Evolutionary conservation across 2,888 invertebrate species (phyloP), one percentile per base, ranked within the genome.

Genomic region (Cataglyphis albicans): DNA sequence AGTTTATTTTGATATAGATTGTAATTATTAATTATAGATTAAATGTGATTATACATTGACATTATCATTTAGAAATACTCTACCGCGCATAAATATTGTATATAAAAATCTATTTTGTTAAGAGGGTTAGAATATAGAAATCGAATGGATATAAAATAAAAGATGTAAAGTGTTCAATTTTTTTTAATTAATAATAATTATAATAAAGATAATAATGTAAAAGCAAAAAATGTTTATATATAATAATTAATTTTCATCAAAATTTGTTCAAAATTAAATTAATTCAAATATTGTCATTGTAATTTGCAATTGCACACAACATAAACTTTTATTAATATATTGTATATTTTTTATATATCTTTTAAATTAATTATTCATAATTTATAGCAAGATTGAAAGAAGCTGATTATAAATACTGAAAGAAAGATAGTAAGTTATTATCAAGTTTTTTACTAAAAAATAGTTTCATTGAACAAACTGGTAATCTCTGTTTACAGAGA

Each of bases 311-410:
- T 52, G n/a, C 1, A 48, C 0, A 6, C 7, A 32, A 35, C 21
- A 68, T 68, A 32, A 68, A 52, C 3, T n/a, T 67, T 10, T 68
- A n/a, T 70, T 35, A 35, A 68, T 68, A 52, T 52, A 18, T 68
- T 12, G 12, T 44, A n/a, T 12, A 29, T 32, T 48, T n/a, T 67
- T 57, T 29, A 6, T 12, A 48, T 29, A 25, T 25, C 29, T 67
- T n/a, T 18, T 32, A 12, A 52, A 68, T 68, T 12, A 10, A 12
- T 21, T 15, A 55, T 52, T 68, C 1, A 29, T 52, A 68, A 7
- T 68, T 68, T 1, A 1, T 12, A 3, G n/a, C 10, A 32, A 48
- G 15, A 68, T 48, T 29, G 6, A 41, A 52, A 70, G 21, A 52
- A 70, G 3, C 32, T 25, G 52, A 52, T 0, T 32, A 52, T 68